Percentiles rank a stretch among this genome's conserved stretches.
Evolutionary conservation across 2,888 invertebrate genomes (phyloP).

Genomic region (Eremobia ochroleuca): DNA sequence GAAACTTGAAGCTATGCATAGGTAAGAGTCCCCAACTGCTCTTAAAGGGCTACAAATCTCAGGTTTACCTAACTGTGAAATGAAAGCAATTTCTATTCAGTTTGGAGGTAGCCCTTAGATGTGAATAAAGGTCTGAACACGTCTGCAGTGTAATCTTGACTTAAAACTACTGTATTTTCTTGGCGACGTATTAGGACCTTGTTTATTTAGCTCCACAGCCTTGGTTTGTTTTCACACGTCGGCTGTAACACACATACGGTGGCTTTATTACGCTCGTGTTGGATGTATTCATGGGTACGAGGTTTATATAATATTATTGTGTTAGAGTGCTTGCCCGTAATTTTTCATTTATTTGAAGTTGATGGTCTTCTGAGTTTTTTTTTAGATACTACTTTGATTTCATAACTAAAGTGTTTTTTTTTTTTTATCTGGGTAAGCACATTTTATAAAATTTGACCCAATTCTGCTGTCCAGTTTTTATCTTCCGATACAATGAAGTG

Average conservation of each 20-base stretch:
- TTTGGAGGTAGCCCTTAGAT: slow-evolving; percentile 24
- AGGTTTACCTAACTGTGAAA: slow-evolving; percentile 28
- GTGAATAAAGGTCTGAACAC: slow-evolving; percentile 28
- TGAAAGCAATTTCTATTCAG: slow-evolving; percentile 42
- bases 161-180: slow-evolving; percentile 41
- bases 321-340: background rate
- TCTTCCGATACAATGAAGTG: too few relatives aligned
- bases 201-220: slow-evolving; percentile 21
- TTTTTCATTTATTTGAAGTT: background rate
- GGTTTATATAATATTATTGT: background rate
- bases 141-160: slow-evolving; percentile 24
- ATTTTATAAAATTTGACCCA: too few relatives aligned
- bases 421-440: too few relatives aligned
- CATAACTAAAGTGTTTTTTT: too few relatives aligned
- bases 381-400: background rate
- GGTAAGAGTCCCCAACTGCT: background rate
- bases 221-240: slow-evolving; percentile 20
- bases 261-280: slow-evolving; percentile 3
- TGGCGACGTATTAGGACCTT: slow-evolving; percentile 20
- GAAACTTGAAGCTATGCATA: background rate
- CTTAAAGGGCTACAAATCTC: slow-evolving; percentile 24
- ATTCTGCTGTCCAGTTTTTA: too few relatives aligned
- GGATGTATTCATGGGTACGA: background rate
- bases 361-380: background rate
- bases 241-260: background rate